phyloP scores from a whole-genome alignment of 2,888 invertebrate genomes.

The Phalangium opilio region DNA sequence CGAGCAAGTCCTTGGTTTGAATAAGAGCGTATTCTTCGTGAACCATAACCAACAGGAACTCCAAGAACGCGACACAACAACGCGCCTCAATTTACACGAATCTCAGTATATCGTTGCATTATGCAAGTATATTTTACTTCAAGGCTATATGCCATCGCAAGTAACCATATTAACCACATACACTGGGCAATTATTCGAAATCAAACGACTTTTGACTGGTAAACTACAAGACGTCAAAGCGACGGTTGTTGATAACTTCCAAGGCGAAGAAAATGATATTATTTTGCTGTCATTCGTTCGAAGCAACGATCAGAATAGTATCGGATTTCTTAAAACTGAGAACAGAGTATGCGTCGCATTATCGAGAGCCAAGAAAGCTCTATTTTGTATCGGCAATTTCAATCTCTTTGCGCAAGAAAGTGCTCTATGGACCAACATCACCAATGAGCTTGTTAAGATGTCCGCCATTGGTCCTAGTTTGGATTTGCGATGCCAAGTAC shows the following conservation, averaged over 20 bases:
- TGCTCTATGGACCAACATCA: constrained; percentile 13
- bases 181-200: constrained; percentile 47
- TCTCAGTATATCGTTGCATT: no score
- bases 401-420: constrained; percentile 8
- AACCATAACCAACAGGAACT: no score
- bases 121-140: no score
- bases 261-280: constrained; percentile 64
- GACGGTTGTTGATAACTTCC: constrained; percentile 51
- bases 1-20: no score
- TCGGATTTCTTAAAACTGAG: constrained; percentile 51
- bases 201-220: background rate
- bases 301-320: constrained; percentile 47
- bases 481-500: constrained; percentile 14
- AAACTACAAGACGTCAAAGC: background rate
- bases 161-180: constrained; percentile 60
- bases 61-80: no score
- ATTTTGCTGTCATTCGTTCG: constrained; percentile 62
- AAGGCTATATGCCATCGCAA: constrained; percentile 43
- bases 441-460: constrained; percentile 3
- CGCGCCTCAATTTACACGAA: no score
- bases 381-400: constrained; percentile 55
- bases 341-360: constrained; percentile 46
- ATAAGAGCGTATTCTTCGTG: no score
- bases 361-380: constrained; percentile 42
- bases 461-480: constrained; percentile 10